A percentile compares a stretch with the other conserved stretches of the same genome.
These are phyloP conservation scores for Pseudomyrmex concolor DNA, from an alignment of 1,140 invertebrate species.

Conservation along the genomic window DNA sequence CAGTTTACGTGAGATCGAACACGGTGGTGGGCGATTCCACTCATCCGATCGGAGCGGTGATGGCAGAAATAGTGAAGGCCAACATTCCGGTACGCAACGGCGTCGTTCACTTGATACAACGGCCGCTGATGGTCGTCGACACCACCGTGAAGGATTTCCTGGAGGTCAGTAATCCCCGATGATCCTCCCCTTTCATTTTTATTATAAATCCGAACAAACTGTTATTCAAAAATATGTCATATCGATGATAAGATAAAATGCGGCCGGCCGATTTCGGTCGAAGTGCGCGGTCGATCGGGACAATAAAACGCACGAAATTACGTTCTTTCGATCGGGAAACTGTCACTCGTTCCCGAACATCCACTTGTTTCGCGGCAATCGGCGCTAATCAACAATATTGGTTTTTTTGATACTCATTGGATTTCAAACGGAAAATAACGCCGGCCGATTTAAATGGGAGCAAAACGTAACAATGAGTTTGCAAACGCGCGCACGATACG, in stretches of 20 bases:
- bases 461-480: conserved; percentile 36
- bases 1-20: conserved; percentile 95
- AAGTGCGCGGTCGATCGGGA: not conserved
- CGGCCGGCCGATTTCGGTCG: not conserved
- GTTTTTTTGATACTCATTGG: conserved; percentile 11
- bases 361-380: conserved; percentile 30
- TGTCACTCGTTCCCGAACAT: not conserved
- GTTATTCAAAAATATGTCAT: not conserved
- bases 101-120: conserved; percentile 95
- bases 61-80: conserved; percentile 94
- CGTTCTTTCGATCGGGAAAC: conserved; percentile 1
- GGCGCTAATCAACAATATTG: conserved; percentile 33
- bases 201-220: too few relatives aligned
- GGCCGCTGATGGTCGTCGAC: conserved; percentile 95
- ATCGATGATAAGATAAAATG: not conserved
- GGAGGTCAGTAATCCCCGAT: conserved; percentile 87
- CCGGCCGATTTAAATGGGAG: conserved; percentile 17
- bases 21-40: conserved; percentile 91
- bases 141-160: conserved; percentile 93
- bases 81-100: conserved; percentile 97
- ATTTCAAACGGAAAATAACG: conserved; percentile 39
- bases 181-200: not conserved
- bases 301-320: not conserved
- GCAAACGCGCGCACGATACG: not conserved
- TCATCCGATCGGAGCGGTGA: conserved; percentile 92